Base-by-base conservation (phyloP, 1,140 invertebrate genomes). In the Micrasema minimum region DNA sequence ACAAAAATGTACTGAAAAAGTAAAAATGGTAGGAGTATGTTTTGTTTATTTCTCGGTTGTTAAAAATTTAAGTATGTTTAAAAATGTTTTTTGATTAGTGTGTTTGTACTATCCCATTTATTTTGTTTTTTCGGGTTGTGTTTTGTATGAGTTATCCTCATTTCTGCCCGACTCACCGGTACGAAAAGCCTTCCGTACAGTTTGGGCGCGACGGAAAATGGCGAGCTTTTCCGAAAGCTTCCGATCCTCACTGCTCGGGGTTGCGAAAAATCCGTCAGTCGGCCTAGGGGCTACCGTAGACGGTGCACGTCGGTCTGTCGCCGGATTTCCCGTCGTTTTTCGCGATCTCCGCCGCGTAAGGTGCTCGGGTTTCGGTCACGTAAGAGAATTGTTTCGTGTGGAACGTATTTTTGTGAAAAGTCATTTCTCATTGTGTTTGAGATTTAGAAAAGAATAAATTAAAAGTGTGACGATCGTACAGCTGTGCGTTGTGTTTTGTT, bases 91-190 rank as follows among this genome's bases (percentile, higher is more conserved):
- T n/a, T n/a, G n/a, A n/a, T n/a, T n/a, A 53, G 23, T 35, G 50
- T 26, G 10, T 53, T 4, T 10, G 23, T 53, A 3, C 20, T 53
- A 11, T 26, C n/a, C 12, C 1, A 5, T 22, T 16, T 11, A 23
- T 59, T 59, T 23, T n/a, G 3, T 2, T 20, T 59, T 38, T 18
- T 31, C n/a, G 3, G 26, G 51, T 31, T 23, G 14, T 10, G 37
- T 11, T 59, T 23, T 50, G 35, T 48, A 67, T 66, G 70, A 72
- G 53, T 72, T 67, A 72, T 67, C 35, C 55, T 71, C 69, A 23
- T 35, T 37, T 62, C 65, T 48, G 64, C 48, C 70, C 64, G 64
- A 35, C 65, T 72, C 65, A 72, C 70, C 70, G 67, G 70, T 67
- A 66, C 37, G 50, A 50, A 71, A 71, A 57, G 26, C 69, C 22